Percentiles rank a stretch among this genome's conserved stretches.
Conservation (phyloP, 2,888 invertebrate species). For the Ecdyonurus torrentis region DNA sequence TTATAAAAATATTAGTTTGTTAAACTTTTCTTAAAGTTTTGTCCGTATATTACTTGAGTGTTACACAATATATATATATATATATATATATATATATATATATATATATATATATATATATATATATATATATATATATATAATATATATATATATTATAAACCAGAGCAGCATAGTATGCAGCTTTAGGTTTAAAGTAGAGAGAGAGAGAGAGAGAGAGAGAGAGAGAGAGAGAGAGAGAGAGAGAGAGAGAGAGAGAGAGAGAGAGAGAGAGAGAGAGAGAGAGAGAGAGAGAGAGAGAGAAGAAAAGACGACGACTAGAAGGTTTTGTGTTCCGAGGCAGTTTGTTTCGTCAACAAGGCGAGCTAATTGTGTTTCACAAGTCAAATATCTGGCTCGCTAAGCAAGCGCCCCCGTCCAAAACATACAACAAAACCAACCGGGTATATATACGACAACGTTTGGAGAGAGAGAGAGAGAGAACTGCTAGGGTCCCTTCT, state of each 20-base stretch:
- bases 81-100: no score
- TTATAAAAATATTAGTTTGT: background rate
- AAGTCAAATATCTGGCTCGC: conserved; percentile 7
- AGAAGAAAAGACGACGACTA: background rate
- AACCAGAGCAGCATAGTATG: no score
- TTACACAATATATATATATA: no score
- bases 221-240: background rate
- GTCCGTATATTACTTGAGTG: background rate
- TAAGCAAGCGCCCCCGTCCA: background rate
- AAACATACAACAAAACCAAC: background rate
- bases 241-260: conserved; percentile 3
- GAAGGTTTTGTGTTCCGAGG: background rate
- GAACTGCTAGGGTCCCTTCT: background rate
- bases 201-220: background rate
- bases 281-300: background rate
- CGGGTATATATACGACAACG: no score
- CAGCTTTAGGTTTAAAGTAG: no score
- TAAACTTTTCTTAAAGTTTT: background rate
- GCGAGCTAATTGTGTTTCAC: conserved; percentile 8
- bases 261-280: background rate
- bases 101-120: no score
- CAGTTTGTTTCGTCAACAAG: background rate
- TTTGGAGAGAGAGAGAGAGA: background rate
- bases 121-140: no score
- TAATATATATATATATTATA: no score